Percentiles rank a stretch among this genome's conserved stretches.
These are phyloP conservation scores for Phyllotreta cruciferae DNA, from an alignment of 2,888 invertebrate species.

Conservation along the genomic window DNA sequence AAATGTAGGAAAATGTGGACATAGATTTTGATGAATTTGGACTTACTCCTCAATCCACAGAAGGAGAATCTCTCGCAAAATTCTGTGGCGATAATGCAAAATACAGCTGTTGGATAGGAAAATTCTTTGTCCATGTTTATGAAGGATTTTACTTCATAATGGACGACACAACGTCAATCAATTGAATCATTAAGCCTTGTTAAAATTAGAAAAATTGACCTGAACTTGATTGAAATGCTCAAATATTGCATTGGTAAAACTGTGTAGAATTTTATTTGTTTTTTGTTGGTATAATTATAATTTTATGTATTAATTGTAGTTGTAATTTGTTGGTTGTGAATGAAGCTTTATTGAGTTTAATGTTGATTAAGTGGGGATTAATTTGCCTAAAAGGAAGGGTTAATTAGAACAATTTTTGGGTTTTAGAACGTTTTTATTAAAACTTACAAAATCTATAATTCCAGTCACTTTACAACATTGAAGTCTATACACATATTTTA, in stretches of 20 bases:
- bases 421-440: slow-evolving; percentile 44
- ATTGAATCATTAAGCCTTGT: too few relatives aligned
- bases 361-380: too few relatives aligned
- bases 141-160: not conserved
- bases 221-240: not conserved
- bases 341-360: too few relatives aligned
- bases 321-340: too few relatives aligned
- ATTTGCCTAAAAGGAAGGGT: slow-evolving; percentile 1
- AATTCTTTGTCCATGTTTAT: slow-evolving; percentile 16
- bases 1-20: slow-evolving; percentile 37
- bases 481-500: slow-evolving; percentile 19
- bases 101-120: slow-evolving; percentile 71
- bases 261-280: not conserved
- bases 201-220: too few relatives aligned
- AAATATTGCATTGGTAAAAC: not conserved
- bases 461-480: slow-evolving; percentile 39
- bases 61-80: slow-evolving; percentile 88
- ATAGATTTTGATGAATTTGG: not conserved
- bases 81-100: slow-evolving; percentile 83
- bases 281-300: not conserved
- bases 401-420: not conserved
- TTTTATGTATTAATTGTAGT: too few relatives aligned
- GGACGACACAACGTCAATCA: not conserved
- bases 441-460: slow-evolving; percentile 53
- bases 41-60: slow-evolving; percentile 77